These are phyloP conservation scores for Scaptodrosophila lebanonensis DNA, from an alignment of 1,140 invertebrate species.

Conservation along the genomic window DNA sequence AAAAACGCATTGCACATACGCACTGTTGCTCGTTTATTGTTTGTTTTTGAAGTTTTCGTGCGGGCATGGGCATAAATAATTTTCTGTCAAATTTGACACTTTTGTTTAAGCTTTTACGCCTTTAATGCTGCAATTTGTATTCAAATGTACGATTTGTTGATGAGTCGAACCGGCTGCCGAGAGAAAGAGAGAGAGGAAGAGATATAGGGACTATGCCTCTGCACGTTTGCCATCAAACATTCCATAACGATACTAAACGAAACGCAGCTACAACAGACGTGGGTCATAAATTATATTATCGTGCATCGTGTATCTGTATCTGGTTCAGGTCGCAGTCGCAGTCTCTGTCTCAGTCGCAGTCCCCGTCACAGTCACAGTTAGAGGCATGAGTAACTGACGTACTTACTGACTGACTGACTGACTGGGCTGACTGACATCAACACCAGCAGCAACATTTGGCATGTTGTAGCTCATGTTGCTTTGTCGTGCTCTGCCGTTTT, in stretches of 20 bases:
- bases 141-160: conserved; percentile 71
- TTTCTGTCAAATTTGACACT: conserved; percentile 69
- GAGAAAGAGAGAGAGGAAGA: neutral
- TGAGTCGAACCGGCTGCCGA: conserved; percentile 32
- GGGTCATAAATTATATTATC: conserved; percentile 73
- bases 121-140: conserved; percentile 70
- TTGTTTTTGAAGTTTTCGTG: conserved; percentile 37
- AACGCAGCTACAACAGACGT: conserved; percentile 51
- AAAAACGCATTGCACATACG: conserved; percentile 37
- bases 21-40: too few species aligned
- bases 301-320: conserved; percentile 72
- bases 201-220: conserved; percentile 6
- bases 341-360: too few species aligned
- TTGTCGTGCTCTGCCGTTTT: conserved; percentile 51
- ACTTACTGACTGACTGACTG: too few species aligned
- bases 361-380: too few species aligned
- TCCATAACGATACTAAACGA: conserved; percentile 49
- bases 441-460: conserved; percentile 28
- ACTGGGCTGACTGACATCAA: conserved; percentile 22
- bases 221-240: conserved; percentile 61
- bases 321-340: conserved; percentile 70
- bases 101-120: conserved; percentile 54
- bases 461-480: conserved; percentile 14
- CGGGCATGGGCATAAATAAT: conserved; percentile 64
- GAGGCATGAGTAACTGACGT: too few species aligned